Conservation (phyloP, 2,888 invertebrate genomes). For the Tetrapedia diversipes region DNA sequence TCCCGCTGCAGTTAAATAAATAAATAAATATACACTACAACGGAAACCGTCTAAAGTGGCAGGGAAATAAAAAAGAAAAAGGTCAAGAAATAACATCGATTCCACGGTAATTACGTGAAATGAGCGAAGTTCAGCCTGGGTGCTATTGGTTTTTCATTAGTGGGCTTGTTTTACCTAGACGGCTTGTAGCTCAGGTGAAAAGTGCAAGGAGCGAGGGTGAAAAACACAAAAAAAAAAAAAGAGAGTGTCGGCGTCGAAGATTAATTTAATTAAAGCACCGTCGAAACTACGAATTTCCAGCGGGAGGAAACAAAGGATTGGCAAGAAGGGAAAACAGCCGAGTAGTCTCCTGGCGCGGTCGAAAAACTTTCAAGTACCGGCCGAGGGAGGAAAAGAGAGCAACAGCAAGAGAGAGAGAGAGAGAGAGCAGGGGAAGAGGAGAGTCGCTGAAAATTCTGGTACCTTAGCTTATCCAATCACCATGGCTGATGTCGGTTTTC, state of each 20-base stretch:
- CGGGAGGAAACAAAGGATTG: constrained; percentile 57
- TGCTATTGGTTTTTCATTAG: constrained; percentile 54
- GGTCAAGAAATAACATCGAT: constrained; percentile 28
- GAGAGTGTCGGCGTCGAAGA: constrained; percentile 53
- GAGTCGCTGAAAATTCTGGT: constrained; percentile 64
- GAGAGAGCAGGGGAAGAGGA: constrained; percentile 9
- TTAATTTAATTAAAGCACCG: constrained; percentile 67
- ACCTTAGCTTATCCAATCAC: constrained; percentile 75
- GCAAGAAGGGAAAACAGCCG: constrained; percentile 65
- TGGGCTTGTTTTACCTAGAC: constrained; percentile 38
- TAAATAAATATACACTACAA: neutral
- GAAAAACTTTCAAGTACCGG: constrained; percentile 67
- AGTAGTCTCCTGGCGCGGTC: constrained; percentile 61
- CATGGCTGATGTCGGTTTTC: constrained; percentile 64
- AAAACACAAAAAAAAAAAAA: constrained; percentile 31
- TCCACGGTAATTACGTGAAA: constrained; percentile 45
- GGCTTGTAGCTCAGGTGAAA: constrained; percentile 44
- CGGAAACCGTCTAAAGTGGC: neutral
- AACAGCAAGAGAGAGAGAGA: constrained; percentile 3
- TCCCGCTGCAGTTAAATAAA: neutral
- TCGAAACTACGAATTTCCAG: constrained; percentile 60
- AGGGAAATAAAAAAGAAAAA: neutral
- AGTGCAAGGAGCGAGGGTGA: constrained; percentile 25
- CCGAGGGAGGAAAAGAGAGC: constrained; percentile 26
- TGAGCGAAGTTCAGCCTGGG: constrained; percentile 43